These are phyloP conservation scores for Cyprinus carpio DNA, from an alignment of 2,113 vertebrate genomes.

Conservation along the genomic window DNA sequence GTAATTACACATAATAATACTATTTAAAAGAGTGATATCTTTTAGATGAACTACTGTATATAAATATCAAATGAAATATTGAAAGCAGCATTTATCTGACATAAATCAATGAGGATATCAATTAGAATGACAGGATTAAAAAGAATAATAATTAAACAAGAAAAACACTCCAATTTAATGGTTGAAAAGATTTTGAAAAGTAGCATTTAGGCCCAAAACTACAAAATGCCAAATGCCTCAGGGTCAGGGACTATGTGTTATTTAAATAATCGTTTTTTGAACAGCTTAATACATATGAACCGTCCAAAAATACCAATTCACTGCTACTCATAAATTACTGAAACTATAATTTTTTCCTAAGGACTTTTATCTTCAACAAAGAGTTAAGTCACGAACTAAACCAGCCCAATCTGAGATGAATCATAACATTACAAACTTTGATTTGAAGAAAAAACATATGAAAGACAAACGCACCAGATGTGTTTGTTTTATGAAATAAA, in stretches of 20 bases:
- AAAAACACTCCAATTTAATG: not conserved
- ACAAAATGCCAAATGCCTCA: not conserved
- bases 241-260: not conserved
- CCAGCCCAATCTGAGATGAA: not conserved
- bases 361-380: not conserved
- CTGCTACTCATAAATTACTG: not conserved
- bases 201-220: not conserved
- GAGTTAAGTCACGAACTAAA: not conserved
- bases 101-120: not conserved
- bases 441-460: not conserved
- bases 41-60: too few species aligned
- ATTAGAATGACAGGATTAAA: not conserved
- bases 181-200: not conserved
- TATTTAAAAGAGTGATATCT: too few species aligned
- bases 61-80: too few species aligned
- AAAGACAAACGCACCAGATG: not conserved
- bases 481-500: not conserved
- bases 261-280: not conserved
- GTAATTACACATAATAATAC: not conserved
- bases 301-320: not conserved
- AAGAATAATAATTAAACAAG: not conserved
- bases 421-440: not conserved
- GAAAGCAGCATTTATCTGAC: too few species aligned
- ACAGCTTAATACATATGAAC: not conserved
- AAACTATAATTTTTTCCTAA: not conserved